A percentile compares a stretch with the other conserved stretches of the same genome.
phyloP scores from a whole-genome alignment of 2,888 invertebrate species.

The Drosophila fungiperda region DNA sequence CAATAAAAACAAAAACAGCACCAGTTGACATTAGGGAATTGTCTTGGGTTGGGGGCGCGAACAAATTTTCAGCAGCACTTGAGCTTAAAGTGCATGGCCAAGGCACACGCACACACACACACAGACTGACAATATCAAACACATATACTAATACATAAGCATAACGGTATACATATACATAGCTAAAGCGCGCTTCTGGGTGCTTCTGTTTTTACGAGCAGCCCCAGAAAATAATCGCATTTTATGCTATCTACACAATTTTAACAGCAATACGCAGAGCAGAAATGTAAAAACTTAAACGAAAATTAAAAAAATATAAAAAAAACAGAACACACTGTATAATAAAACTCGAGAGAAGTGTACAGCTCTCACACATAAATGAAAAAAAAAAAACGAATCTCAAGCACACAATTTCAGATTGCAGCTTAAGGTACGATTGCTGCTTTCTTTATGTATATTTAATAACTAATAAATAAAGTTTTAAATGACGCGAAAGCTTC shows the following conservation, averaged over 20 bases:
- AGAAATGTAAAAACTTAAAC: slow-evolving; percentile 17
- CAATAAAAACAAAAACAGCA: slow-evolving; percentile 23
- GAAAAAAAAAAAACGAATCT: no score
- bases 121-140: slow-evolving; percentile 12
- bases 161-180: slow-evolving; percentile 12
- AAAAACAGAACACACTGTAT: background rate
- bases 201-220: slow-evolving; percentile 55
- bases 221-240: slow-evolving; percentile 67
- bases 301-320: slow-evolving; percentile 6
- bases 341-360: slow-evolving; percentile 6
- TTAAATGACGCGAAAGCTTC: slow-evolving; percentile 7
- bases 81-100: slow-evolving; percentile 62
- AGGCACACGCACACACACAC: slow-evolving; percentile 24
- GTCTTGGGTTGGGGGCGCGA: slow-evolving; percentile 10
- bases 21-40: slow-evolving; percentile 47
- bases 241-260: slow-evolving; percentile 44
- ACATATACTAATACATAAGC: slow-evolving; percentile 8
- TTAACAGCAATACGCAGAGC: slow-evolving; percentile 44
- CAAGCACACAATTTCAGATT: slow-evolving; percentile 3
- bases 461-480: slow-evolving; percentile 24
- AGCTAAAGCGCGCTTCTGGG: slow-evolving; percentile 46
- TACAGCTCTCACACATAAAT: background rate
- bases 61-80: slow-evolving; percentile 55
- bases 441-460: background rate
- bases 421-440: slow-evolving; percentile 2